phyloP scores from a whole-genome alignment of 23 tunicate genomes.

The Trididemnum nubilum region DNA sequence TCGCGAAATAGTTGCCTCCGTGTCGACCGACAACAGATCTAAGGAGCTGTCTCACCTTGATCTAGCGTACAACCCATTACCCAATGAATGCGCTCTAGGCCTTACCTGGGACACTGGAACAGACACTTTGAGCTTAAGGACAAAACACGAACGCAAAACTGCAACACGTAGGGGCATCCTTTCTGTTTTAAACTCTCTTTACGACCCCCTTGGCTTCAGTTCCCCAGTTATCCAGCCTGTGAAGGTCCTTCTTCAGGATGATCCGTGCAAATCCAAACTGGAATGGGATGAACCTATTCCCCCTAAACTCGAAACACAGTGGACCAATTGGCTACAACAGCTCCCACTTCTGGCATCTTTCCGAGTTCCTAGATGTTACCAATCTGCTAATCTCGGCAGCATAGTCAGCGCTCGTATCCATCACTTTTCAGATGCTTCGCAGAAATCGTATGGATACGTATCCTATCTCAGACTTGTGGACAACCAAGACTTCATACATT shows the following conservation, averaged over 20 bases:
- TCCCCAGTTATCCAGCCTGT: constrained; percentile 42
- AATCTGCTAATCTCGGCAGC: constrained; percentile 14
- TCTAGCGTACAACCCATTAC: constrained; percentile 8
- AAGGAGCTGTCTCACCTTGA: constrained; percentile 12
- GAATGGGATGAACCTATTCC: constrained; percentile 52
- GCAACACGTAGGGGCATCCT: constrained; percentile 29
- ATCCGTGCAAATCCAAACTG: constrained; percentile 13
- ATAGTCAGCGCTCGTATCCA: constrained; percentile 16
- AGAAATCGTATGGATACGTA: constrained; percentile 48
- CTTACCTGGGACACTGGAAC: constrained; percentile 48
- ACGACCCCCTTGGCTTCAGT: constrained; percentile 51
- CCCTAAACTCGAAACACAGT: not conserved
- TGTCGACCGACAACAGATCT: constrained; percentile 35
- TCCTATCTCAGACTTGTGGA: constrained; percentile 46
- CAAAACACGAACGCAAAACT: not conserved
- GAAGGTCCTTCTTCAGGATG: constrained; percentile 47
- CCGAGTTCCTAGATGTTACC: constrained; percentile 41
- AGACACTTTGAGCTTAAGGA: constrained; percentile 42
- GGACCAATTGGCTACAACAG: constrained; percentile 20
- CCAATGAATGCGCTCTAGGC: constrained; percentile 50
- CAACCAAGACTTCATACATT: constrained; percentile 21
- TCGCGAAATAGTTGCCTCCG: constrained; percentile 29
- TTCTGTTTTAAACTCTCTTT: constrained; percentile 33
- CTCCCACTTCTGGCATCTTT: constrained; percentile 11
- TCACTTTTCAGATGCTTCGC: constrained; percentile 63